These are phyloP conservation scores for Agriotes lineatus DNA, from an alignment of 2,888 invertebrate genomes.

Conservation along the genomic window DNA sequence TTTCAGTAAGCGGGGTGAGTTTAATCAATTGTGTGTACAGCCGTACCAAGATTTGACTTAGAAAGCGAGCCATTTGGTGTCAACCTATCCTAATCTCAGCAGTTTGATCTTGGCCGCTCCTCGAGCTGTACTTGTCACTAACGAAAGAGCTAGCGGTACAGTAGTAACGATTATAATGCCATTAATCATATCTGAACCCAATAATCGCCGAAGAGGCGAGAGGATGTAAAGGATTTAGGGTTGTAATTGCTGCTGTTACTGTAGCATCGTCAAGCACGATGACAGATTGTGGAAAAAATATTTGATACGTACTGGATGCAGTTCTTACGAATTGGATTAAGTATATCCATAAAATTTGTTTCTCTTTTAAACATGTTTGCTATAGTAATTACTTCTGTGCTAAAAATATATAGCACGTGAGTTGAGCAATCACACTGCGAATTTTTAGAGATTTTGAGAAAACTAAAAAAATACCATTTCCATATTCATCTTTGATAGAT, in stretches of 20 bases:
- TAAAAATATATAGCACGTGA: no score
- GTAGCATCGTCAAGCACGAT: neutral
- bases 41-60: slow-evolving; percentile 56
- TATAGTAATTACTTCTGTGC: no score
- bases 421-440: no score
- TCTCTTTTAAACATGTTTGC: no score
- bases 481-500: no score
- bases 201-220: slow-evolving; percentile 29
- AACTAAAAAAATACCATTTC: no score
- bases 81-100: slow-evolving; percentile 40
- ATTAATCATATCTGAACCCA: slow-evolving; percentile 29
- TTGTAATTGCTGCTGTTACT: slow-evolving; percentile 30
- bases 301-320: no score
- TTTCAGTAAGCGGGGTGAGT: slow-evolving; percentile 53
- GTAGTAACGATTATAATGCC: slow-evolving; percentile 28
- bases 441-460: no score
- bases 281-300: neutral
- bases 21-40: slow-evolving; percentile 61
- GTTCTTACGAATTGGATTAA: no score
- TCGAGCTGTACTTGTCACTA: slow-evolving; percentile 2
- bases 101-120: slow-evolving; percentile 13
- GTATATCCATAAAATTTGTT: no score
- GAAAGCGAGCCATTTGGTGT: slow-evolving; percentile 51
- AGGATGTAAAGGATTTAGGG: slow-evolving; percentile 30
- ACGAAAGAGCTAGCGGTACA: slow-evolving; percentile 15